Evolutionary conservation across 1,140 invertebrate species (phyloP).

Genomic region (Neodiprion lecontei): DNA sequence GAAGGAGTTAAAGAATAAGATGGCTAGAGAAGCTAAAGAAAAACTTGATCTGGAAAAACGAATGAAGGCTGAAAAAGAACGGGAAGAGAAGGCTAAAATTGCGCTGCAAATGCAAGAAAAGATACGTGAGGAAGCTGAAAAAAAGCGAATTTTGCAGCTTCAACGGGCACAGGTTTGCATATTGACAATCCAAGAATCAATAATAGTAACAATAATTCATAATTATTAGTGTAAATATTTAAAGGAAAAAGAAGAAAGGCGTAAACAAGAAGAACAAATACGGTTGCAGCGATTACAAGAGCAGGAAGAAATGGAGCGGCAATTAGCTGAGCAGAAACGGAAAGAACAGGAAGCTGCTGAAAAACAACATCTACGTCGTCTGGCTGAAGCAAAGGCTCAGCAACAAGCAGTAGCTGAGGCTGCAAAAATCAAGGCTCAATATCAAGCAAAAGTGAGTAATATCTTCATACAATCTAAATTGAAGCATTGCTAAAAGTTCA

Average conservation of each 20-base stretch:
- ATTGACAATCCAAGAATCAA: constrained; percentile 14
- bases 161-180: constrained; percentile 44
- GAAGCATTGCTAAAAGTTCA: too few species aligned
- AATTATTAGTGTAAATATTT: constrained; percentile 19
- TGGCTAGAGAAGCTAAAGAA: constrained; percentile 65
- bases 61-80: constrained; percentile 54
- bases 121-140: constrained; percentile 51
- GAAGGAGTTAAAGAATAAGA: constrained; percentile 66
- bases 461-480: too few species aligned
- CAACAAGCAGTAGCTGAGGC: constrained; percentile 53
- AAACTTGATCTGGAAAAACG: constrained; percentile 54
- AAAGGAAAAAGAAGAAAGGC: constrained; percentile 62
- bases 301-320: constrained; percentile 62
- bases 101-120: constrained; percentile 47
- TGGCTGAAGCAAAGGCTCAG: constrained; percentile 47
- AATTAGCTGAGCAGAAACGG: constrained; percentile 62
- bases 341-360: constrained; percentile 57
- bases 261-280: constrained; percentile 54
- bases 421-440: constrained; percentile 46
- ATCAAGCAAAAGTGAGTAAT: constrained; percentile 42
- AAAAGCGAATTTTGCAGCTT: constrained; percentile 42
- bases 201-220: constrained; percentile 60
- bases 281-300: constrained; percentile 55
- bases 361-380: constrained; percentile 46
- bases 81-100: constrained; percentile 54